Percentiles rank a stretch among this genome's conserved stretches.
phyloP scores from a whole-genome alignment of 1,140 invertebrate genomes.

The Cheumatopsyche charites region DNA sequence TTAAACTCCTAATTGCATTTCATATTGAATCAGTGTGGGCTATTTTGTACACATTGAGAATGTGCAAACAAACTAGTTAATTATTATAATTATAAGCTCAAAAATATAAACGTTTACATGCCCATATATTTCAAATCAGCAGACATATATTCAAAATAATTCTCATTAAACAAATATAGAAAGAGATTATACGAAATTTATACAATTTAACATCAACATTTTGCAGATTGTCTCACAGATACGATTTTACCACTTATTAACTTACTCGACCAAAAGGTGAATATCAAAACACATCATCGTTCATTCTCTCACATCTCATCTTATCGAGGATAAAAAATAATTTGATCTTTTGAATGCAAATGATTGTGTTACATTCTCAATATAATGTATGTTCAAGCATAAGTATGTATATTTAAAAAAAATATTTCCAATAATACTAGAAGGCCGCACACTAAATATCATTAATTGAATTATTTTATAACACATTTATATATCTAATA shows the following conservation, averaged over 20 bases:
- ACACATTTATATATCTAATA: constrained; percentile 15
- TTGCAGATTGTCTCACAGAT: not conserved
- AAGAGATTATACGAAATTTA: not conserved
- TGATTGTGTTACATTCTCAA: not conserved
- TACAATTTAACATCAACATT: too few species aligned
- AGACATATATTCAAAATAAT: too few species aligned
- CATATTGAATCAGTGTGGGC: too few species aligned
- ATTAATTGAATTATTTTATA: constrained; percentile 15
- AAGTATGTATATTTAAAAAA: constrained; percentile 27
- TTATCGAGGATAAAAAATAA: not conserved
- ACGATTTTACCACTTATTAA: too few species aligned
- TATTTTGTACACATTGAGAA: too few species aligned
- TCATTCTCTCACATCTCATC: not conserved
- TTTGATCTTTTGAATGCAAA: too few species aligned
- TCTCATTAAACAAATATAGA: too few species aligned
- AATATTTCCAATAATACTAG: constrained; percentile 35
- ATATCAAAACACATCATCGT: not conserved
- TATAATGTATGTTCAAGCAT: constrained; percentile 28
- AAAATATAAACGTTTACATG: not conserved
- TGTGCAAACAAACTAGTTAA: not conserved
- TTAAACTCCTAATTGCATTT: too few species aligned
- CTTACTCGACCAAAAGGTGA: too few species aligned
- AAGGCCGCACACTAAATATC: constrained; percentile 39
- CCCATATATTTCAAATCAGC: not conserved
- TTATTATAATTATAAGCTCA: not conserved